These are phyloP conservation scores for Schizopygopsis pylzovi DNA, from an alignment of 2,797 vertebrate species.

Conservation along the genomic window DNA sequence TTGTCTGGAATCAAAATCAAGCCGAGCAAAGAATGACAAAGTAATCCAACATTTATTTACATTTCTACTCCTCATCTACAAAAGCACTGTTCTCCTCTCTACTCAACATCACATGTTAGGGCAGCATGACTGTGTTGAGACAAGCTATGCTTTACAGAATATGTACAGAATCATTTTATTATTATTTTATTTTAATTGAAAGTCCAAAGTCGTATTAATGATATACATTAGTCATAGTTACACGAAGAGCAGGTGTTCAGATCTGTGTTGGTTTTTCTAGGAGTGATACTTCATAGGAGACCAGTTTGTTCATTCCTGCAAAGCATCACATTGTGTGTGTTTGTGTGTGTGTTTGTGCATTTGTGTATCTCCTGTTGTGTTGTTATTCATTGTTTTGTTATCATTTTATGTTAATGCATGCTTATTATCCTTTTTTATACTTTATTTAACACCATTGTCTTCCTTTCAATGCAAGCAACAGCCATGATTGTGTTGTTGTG, in stretches of 20 bases:
- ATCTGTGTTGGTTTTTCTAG: conserved; percentile 25
- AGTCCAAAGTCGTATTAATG: neutral
- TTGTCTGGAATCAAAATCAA: conserved; percentile 91
- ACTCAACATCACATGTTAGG: conserved; percentile 42
- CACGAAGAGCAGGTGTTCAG: neutral
- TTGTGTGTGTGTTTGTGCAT: neutral
- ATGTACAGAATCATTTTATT: conserved; percentile 2
- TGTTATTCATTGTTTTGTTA: conserved; percentile 50
- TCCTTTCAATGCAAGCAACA: conserved; percentile 22
- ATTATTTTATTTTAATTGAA: too few species aligned
- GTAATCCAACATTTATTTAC: conserved; percentile 85
- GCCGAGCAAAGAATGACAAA: conserved; percentile 90
- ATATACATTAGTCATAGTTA: neutral
- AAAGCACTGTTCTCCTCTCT: conserved; percentile 63
- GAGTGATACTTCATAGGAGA: conserved; percentile 25
- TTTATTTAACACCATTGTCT: conserved; percentile 17
- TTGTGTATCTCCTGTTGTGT: conserved; percentile 48
- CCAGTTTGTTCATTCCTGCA: conserved; percentile 46
- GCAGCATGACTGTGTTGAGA: conserved; percentile 51
- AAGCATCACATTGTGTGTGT: conserved; percentile 57
- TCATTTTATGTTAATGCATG: conserved; percentile 50
- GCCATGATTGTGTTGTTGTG: conserved; percentile 1
- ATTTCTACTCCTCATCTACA: conserved; percentile 65
- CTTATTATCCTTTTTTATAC: conserved; percentile 32
- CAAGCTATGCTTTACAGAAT: conserved; percentile 29